Evolutionary conservation across 2,797 vertebrate species (phyloP).

Genomic region (Melanotaenia parkinsoni): DNA sequence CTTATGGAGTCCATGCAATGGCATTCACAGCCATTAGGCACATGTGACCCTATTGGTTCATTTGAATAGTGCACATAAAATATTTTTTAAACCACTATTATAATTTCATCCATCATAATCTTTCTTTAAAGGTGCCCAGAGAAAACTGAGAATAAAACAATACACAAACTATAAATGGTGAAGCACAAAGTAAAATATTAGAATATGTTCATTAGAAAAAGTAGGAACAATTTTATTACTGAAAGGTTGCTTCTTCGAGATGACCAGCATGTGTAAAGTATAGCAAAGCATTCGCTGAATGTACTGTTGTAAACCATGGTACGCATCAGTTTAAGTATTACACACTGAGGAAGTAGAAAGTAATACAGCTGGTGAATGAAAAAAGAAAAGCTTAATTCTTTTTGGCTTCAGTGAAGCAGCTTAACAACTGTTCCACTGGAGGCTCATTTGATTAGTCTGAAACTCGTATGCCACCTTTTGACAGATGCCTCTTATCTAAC

Average conservation of each 20-base stretch:
- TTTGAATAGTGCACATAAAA: background rate
- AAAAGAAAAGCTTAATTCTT: conserved; percentile 15
- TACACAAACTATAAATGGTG: background rate
- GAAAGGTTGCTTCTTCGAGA: background rate
- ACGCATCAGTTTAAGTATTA: background rate
- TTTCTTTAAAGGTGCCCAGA: conserved; percentile 5
- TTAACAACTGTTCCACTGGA: conserved; percentile 28
- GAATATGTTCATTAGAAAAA: background rate
- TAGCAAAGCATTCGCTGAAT: background rate
- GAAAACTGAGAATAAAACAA: background rate
- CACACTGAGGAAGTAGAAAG: background rate
- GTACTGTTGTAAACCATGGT: background rate
- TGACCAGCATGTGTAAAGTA: background rate
- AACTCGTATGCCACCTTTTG: conserved; percentile 59
- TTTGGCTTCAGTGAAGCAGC: conserved; percentile 28
- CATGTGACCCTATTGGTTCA: background rate
- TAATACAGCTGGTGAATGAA: conserved; percentile 14
- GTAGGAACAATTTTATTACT: background rate
- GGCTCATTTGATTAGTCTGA: conserved; percentile 59
- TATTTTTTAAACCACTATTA: background rate
- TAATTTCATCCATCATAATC: conserved; percentile 4
- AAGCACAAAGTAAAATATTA: background rate
- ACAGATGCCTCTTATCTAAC: conserved; percentile 57
- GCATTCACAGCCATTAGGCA: background rate
- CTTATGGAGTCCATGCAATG: no score